Percentiles rank a stretch among this genome's conserved stretches.
Conservation (phyloP, 2,797 vertebrate species). For the Crenichthys baileyi region DNA sequence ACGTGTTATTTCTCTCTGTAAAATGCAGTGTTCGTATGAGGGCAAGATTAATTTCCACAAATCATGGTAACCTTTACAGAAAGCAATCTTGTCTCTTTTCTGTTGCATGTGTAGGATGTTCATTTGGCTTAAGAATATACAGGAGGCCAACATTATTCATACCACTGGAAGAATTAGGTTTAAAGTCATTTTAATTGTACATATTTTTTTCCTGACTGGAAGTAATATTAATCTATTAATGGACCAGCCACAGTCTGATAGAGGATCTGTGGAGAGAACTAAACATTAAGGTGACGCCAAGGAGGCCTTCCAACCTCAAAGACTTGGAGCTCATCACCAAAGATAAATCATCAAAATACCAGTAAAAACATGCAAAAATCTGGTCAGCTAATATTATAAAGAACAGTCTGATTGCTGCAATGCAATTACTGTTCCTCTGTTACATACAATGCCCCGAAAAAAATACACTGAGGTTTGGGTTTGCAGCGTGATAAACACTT, state of each 20-base stretch:
- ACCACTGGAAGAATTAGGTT: neutral
- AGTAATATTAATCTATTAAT: neutral
- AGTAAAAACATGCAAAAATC: neutral
- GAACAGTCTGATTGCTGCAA: neutral
- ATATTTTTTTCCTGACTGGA: neutral
- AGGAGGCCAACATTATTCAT: neutral
- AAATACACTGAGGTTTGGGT: neutral
- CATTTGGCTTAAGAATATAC: conserved; percentile 4
- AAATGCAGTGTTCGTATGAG: conserved; percentile 39
- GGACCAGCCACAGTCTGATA: neutral
- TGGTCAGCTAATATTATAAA: neutral
- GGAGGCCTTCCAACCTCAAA: neutral
- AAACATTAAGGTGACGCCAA: neutral
- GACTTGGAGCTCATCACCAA: too few relatives aligned
- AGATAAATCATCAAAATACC: neutral
- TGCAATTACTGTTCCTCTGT: neutral
- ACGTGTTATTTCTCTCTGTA: conserved; percentile 55
- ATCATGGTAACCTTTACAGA: conserved; percentile 36
- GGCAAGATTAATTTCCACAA: conserved; percentile 48
- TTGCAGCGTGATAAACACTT: neutral
- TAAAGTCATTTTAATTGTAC: neutral
- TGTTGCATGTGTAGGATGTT: conserved; percentile 25
- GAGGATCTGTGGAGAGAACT: neutral
- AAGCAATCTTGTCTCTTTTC: conserved; percentile 43
- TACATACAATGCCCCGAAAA: neutral